phyloP scores from a whole-genome alignment of 2,113 vertebrate species.

The Illadopsis cleaveri region DNA sequence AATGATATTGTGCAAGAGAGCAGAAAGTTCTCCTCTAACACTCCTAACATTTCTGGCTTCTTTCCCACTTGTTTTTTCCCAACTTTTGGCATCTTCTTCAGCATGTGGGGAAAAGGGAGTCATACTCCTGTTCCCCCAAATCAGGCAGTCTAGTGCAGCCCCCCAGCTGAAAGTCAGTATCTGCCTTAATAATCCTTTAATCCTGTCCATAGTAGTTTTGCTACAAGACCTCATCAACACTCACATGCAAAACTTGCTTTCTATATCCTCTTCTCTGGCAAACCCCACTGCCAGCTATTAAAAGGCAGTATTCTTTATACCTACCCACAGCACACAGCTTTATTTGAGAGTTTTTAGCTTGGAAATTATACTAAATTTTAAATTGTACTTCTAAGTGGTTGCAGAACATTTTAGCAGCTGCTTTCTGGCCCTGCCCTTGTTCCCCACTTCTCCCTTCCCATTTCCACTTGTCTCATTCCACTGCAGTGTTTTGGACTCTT shows the following conservation, averaged over 20 bases:
- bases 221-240: background rate
- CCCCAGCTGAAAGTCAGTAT: background rate
- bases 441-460: background rate
- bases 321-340: background rate
- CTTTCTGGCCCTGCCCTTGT: background rate
- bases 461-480: background rate
- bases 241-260: background rate
- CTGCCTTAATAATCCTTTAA: background rate
- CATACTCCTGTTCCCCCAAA: background rate
- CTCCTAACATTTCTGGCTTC: background rate
- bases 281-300: background rate
- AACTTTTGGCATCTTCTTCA: background rate
- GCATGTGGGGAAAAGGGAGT: background rate
- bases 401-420: background rate
- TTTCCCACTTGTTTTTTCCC: background rate
- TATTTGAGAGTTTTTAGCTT: background rate
- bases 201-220: background rate
- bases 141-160: background rate
- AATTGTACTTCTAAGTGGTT: background rate
- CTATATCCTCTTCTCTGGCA: background rate
- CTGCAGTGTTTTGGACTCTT: background rate
- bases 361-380: background rate
- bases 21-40: background rate
- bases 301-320: background rate
- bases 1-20: background rate